A percentile compares a stretch with the other conserved stretches of the same genome.
Evolutionary conservation across 2,888 invertebrate genomes (phyloP).

Genomic region (Exephanes ischioxanthus): DNA sequence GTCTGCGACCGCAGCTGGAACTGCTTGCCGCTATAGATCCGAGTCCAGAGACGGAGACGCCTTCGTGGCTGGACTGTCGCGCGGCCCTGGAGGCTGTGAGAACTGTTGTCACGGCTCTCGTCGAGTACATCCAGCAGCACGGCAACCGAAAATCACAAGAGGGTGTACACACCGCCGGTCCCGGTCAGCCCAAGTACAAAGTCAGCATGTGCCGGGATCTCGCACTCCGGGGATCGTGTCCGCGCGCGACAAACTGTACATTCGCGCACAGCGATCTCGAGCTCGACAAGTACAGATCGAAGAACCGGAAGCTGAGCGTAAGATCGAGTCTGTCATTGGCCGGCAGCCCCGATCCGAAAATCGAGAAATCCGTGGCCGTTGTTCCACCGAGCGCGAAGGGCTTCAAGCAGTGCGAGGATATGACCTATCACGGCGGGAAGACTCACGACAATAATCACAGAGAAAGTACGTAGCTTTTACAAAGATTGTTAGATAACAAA

Average conservation of each 20-base stretch:
- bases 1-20: slow-evolving; percentile 92
- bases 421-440: slow-evolving; percentile 79
- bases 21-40: slow-evolving; percentile 95
- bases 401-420: slow-evolving; percentile 83
- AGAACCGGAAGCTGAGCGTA: slow-evolving; percentile 87
- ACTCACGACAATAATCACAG: slow-evolving; percentile 78
- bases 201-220: slow-evolving; percentile 96
- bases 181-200: slow-evolving; percentile 92
- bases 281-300: slow-evolving; percentile 92
- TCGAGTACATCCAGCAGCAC: slow-evolving; percentile 92
- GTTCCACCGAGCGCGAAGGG: slow-evolving; percentile 75
- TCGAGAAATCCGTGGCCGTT: slow-evolving; percentile 78
- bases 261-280: slow-evolving; percentile 97
- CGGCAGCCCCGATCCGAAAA: slow-evolving; percentile 76
- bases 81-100: slow-evolving; percentile 89
- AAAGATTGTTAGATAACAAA: not conserved
- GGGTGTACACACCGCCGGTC: slow-evolving; percentile 85
- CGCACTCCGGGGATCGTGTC: slow-evolving; percentile 92
- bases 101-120: slow-evolving; percentile 91
- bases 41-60: slow-evolving; percentile 89
- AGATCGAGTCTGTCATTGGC: slow-evolving; percentile 77
- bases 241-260: slow-evolving; percentile 94
- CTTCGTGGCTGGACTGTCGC: slow-evolving; percentile 89
- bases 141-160: slow-evolving; percentile 89
- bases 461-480: slow-evolving; percentile 76